These are phyloP conservation scores for Volucella inanis DNA, from an alignment of 2,888 invertebrate species.

Conservation along the genomic window DNA sequence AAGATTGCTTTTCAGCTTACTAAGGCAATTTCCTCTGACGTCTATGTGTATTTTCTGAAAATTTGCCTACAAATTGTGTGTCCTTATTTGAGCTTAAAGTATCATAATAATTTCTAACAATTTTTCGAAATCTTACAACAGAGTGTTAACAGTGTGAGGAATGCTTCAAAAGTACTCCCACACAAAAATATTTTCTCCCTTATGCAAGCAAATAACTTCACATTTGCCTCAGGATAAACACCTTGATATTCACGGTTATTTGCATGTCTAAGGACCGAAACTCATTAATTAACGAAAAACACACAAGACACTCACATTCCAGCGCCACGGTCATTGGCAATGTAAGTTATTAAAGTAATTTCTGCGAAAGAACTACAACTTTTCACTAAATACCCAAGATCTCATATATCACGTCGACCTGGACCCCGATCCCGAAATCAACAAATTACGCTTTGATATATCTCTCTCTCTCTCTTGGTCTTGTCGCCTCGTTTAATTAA, in stretches of 20 bases:
- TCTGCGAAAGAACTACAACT: not conserved
- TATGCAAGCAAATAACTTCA: too few relatives aligned
- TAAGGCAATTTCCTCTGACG: too few relatives aligned
- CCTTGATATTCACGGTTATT: slow-evolving; percentile 39
- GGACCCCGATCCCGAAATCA: slow-evolving; percentile 49
- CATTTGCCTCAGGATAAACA: too few relatives aligned
- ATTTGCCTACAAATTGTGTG: too few relatives aligned
- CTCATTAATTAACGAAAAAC: slow-evolving; percentile 33
- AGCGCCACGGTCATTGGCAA: slow-evolving; percentile 48
- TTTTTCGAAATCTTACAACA: too few relatives aligned
- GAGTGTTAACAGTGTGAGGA: too few relatives aligned
- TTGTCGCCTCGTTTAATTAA: slow-evolving; percentile 61
- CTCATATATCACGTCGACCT: slow-evolving; percentile 53
- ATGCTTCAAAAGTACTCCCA: too few relatives aligned
- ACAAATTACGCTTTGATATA: slow-evolving; percentile 40
- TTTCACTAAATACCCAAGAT: slow-evolving; percentile 21
- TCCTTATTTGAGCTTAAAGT: too few relatives aligned
- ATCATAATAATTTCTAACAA: too few relatives aligned
- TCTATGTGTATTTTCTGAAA: too few relatives aligned
- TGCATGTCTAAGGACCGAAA: not conserved
- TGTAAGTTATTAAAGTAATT: slow-evolving; percentile 2
- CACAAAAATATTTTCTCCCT: too few relatives aligned
- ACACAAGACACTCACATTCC: not conserved
- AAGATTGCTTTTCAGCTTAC: too few relatives aligned
- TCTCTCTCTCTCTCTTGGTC: slow-evolving; percentile 31